A percentile compares a stretch with the other conserved stretches of the same genome.
Evolutionary conservation across 2,888 invertebrate genomes (phyloP).

Genomic region (Prosapia bicincta): DNA sequence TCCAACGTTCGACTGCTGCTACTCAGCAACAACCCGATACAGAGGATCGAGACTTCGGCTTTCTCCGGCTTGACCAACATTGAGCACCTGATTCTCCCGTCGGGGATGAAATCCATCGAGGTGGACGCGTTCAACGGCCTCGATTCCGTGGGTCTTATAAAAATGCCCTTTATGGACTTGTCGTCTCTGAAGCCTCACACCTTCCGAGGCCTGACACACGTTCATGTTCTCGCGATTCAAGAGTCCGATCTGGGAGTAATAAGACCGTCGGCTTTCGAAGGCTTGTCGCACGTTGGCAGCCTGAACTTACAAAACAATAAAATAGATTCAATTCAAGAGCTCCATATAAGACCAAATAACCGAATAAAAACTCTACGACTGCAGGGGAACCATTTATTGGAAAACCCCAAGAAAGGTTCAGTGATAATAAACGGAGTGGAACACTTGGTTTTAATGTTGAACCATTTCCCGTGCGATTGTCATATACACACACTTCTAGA

Average conservation of each 20-base stretch:
- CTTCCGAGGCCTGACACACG: slow-evolving; percentile 72
- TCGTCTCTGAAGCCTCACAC: slow-evolving; percentile 65
- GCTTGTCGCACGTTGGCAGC: slow-evolving; percentile 65
- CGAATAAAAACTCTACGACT: slow-evolving; percentile 68
- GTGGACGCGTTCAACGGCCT: slow-evolving; percentile 78
- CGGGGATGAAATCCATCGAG: slow-evolving; percentile 71
- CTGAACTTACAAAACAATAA: slow-evolving; percentile 80
- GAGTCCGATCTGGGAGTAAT: slow-evolving; percentile 79
- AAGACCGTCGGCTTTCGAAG: slow-evolving; percentile 66
- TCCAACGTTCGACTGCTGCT: slow-evolving; percentile 78
- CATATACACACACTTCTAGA: slow-evolving; percentile 73
- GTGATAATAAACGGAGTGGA: slow-evolving; percentile 70
- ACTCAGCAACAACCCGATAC: slow-evolving; percentile 78
- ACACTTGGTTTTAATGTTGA: slow-evolving; percentile 66
- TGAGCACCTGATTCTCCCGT: slow-evolving; percentile 77
- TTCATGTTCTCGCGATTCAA: slow-evolving; percentile 70
- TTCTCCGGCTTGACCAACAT: slow-evolving; percentile 83
- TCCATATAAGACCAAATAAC: slow-evolving; percentile 67
- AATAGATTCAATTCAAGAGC: slow-evolving; percentile 74
- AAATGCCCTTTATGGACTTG: slow-evolving; percentile 81
- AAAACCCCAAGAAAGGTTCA: slow-evolving; percentile 64
- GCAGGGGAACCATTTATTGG: slow-evolving; percentile 79
- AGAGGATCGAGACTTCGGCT: slow-evolving; percentile 74
- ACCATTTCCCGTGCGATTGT: slow-evolving; percentile 86
- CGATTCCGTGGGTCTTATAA: slow-evolving; percentile 76